A percentile compares a stretch with the other conserved stretches of the same genome.
These are phyloP conservation scores for Penaeus japonicus DNA, from an alignment of 1,140 invertebrate genomes.

Conservation along the genomic window DNA sequence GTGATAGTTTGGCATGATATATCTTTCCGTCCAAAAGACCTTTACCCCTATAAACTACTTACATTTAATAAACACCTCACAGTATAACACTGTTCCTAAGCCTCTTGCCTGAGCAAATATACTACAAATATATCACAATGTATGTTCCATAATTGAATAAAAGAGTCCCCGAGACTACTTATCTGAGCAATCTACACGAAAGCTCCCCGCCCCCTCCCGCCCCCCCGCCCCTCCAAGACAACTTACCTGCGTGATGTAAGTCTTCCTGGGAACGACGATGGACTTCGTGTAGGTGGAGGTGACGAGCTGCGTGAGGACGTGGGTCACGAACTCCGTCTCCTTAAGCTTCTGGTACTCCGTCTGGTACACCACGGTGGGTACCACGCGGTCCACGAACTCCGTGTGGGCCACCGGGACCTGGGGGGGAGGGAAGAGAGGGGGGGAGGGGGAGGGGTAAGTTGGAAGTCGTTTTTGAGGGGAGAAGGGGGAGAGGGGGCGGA, in stretches of 20 bases:
- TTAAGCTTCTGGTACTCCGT: neutral
- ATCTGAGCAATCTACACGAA: no score
- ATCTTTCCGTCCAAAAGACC: no score
- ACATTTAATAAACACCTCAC: no score
- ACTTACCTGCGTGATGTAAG: constrained; percentile 7
- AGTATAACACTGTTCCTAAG: no score
- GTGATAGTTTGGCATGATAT: no score
- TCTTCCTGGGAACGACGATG: constrained; percentile 13
- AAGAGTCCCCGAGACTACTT: no score
- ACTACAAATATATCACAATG: no score
- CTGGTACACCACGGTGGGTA: constrained; percentile 17
- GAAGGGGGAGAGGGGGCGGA: neutral
- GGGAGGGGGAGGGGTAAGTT: neutral
- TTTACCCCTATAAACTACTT: no score
- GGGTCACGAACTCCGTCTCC: constrained; percentile 10
- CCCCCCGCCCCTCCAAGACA: no score
- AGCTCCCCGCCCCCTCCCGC: no score
- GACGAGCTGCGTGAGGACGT: neutral
- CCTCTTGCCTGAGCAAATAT: no score
- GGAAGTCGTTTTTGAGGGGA: neutral
- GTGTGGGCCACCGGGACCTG: constrained; percentile 14
- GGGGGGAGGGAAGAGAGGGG: neutral
- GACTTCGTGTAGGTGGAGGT: constrained; percentile 25
- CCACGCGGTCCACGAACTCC: constrained; percentile 25
- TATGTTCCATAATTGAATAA: no score